Evolutionary conservation across 2,888 invertebrate genomes (phyloP), one percentile per base, ranked within the genome.

Genomic region (Acanthacorydalis orientalis): DNA sequence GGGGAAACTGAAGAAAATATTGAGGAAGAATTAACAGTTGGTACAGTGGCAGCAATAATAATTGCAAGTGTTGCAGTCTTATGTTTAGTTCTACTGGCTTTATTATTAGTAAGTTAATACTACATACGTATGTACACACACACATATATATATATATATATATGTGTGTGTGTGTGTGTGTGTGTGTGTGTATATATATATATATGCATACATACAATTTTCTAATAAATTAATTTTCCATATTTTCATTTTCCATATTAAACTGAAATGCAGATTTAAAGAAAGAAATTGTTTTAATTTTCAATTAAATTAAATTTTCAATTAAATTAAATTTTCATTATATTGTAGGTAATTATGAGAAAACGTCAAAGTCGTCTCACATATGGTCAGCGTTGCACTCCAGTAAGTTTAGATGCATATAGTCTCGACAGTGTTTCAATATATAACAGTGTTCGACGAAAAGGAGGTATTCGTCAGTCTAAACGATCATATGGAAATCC

Each of bases 401-500:
- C 90, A 0, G 89, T 90, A 1, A 85, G 86, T 15, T 65, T 90
- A 56, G 90, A 91, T 59, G 87, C 88, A 10, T 91, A 90, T 66
- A 89, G 88, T 57, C 69, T 91, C 62, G 91, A 90, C 68, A 90
- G 87, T 61, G 83, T 89, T 31, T 89, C 90, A 7, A 84, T 87
- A 6, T 76, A 77, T 59, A 81, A 80, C 57, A 79, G 80, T 57
- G 82, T 87, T 0, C 74, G 88, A 50, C 69, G 88, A 52, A 88
- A 87, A 63, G 81, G 77, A 34, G 78, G 77, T 49, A 67, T 76
- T 11, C 72, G 89, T 35, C 77, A 81, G 45, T 90, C 89, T 45
- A 90, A 89, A 62, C 70, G 88, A 50, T 88, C 89, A 46, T 91
- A 89, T 59, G 88, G 89, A 31, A 91, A 91, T 69, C 86, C 87